Conservation (phyloP, 2,113 vertebrate genomes). For the Galbula dea region DNA sequence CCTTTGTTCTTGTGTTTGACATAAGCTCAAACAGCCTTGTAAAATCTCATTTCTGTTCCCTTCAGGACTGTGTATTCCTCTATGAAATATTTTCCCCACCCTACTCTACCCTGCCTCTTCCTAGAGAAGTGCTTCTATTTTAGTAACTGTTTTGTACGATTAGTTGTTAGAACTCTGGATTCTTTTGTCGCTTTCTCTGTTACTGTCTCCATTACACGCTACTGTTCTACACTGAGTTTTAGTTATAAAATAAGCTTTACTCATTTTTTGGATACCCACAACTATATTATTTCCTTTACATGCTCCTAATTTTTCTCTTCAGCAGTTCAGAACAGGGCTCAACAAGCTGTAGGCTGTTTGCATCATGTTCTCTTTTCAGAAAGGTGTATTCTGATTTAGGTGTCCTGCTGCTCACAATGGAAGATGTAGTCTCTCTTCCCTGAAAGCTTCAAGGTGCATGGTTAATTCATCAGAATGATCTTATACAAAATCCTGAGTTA, state of each 20-base stretch:
- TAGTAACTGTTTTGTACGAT: neutral
- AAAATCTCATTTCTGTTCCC: conserved; percentile 76
- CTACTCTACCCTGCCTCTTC: neutral
- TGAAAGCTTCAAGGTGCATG: neutral
- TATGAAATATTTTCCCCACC: conserved; percentile 46
- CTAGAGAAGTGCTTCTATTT: conserved; percentile 43
- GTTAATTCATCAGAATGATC: neutral
- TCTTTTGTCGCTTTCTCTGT: neutral
- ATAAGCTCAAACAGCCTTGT: conserved; percentile 75
- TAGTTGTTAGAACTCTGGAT: conserved; percentile 19
- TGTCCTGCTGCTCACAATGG: neutral
- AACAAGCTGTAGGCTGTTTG: neutral
- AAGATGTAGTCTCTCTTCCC: neutral
- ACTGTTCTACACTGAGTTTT: neutral
- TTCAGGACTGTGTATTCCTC: conserved; percentile 74
- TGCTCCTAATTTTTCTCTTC: neutral
- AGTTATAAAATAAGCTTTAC: neutral
- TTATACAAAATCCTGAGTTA: neutral
- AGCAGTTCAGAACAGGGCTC: neutral
- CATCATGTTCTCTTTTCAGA: neutral
- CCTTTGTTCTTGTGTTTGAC: conserved; percentile 78
- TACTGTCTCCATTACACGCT: neutral
- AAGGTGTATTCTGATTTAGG: neutral
- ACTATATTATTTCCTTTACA: neutral
- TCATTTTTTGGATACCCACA: neutral